Evolutionary conservation across 2,113 vertebrate genomes (phyloP), one percentile per base, ranked within the genome.

Genomic region (Callopanchax toddi): DNA sequence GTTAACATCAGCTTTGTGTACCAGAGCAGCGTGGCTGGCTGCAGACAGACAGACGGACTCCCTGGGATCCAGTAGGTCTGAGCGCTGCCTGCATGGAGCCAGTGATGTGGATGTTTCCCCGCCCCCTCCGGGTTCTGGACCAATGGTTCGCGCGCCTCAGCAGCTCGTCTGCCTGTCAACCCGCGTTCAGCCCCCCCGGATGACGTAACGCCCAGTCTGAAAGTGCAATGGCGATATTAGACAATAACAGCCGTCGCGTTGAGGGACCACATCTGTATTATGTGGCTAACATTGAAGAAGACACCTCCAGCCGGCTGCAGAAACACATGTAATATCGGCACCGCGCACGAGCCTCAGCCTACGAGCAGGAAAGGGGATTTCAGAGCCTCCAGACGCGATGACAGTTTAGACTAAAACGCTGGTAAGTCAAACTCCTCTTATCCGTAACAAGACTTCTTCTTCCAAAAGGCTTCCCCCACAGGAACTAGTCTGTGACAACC

Each of bases 151-250:
- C 66, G 1, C 52, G 48, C 71, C 60, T 72, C 71, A 53, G 11
- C 79, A 59, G 11, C 72, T 59, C 71, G 36, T 84, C 83, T 80
- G 83, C 86, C 84, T 54, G 74, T 88, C 88, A 88, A 77, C 86
- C 78, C 69, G 46, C 32, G 74, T 43, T 26, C 82, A 6, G 22
- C 78, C 83, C 83, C 71, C 15, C 61, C 23, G 61, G 48, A 81
- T 89, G 85, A 91, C 89, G 88, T 91, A 86, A 87, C 71, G 66
- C 25, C 58, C 81, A 75, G 82, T 61, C 82, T 79, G 85, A 60
- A 70, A 86, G 84, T 86, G 89, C 85, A 91, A 91, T 91, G 89
- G 89, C 89, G 89, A 87, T 80, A 80, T 77, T 83, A 82, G 84
- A 89, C 89, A 86, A 86, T 75, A 91, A 87, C 85, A 89, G 83